These are phyloP conservation scores for Narcine bancroftii DNA, from an alignment of 2,113 vertebrate genomes.

Conservation along the genomic window DNA sequence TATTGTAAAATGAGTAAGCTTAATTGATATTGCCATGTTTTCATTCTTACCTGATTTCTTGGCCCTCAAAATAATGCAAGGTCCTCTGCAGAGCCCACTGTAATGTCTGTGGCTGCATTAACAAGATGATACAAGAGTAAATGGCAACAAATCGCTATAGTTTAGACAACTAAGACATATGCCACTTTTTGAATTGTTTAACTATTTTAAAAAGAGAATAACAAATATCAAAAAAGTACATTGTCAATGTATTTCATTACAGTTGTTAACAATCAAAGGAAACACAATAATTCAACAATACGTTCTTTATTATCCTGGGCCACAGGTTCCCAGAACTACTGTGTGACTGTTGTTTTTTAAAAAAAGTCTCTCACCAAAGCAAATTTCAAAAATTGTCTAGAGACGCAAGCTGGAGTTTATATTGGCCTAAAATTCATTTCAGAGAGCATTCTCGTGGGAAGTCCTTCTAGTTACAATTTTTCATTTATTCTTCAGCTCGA, in stretches of 20 bases:
- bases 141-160: background rate
- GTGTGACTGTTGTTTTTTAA: background rate
- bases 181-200: background rate
- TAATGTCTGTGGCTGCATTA: constrained; percentile 80
- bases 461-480: background rate
- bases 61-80: constrained; percentile 77
- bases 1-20: background rate
- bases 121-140: constrained; percentile 18
- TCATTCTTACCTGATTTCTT: constrained; percentile 75
- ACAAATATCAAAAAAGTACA: background rate
- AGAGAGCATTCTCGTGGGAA: background rate
- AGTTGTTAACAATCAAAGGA: too few relatives aligned
- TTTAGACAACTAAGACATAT: background rate
- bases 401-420: background rate
- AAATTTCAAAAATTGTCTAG: background rate
- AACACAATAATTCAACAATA: background rate
- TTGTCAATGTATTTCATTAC: too few relatives aligned
- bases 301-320: background rate
- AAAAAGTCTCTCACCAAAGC: background rate
- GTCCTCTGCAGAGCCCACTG: constrained; percentile 88
- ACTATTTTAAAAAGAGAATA: background rate
- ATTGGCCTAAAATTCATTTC: background rate
- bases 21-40: background rate
- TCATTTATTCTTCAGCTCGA: background rate
- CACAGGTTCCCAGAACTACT: background rate